Base-by-base conservation (phyloP, 2,888 invertebrate species). In the Lordiphosa fenestrarum region DNA sequence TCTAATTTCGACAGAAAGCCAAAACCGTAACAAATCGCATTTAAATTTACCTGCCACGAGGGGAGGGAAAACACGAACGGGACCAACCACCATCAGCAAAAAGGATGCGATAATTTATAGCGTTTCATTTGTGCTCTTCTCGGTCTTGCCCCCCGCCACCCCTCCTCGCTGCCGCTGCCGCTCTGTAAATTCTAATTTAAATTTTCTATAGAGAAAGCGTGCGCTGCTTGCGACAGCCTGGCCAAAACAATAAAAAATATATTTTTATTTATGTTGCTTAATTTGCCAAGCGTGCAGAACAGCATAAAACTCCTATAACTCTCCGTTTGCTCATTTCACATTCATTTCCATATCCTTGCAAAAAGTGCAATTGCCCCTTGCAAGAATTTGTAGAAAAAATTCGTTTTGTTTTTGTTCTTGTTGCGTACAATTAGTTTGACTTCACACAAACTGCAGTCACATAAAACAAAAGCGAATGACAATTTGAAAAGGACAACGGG, bases 11-110 rank as follows among this genome's bases (percentile, higher is more conserved):
- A 80, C 72, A 64, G 33, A 62, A 64, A 73, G 71, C 68, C 71
- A 69, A 85, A 85, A 85, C 85, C 86, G 86, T 85, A 82, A 71
- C 86, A 85, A 86, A 86, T 86, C 80, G 85, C 73, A 80, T 85
- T 86, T 77, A 73, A 86, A 86, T 86, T 81, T 86, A 85, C 85
- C 86, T 85, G 86, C 78, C 56, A 60, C 46, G 56, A 23, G 37
- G 12, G 57, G 42, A 23, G 40, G 40, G 30, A 33, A 44, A 44
- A n/a, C 25, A 37, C 44, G 13, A 33, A 49, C 23, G 55, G 50
- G 54, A 64, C 61, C 70, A 64, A 73, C 76, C 73, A 78, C 73
- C 71, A 73, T 73, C 73, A 78, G 71, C 71, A 73, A 68, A 75
- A 80, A 80, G 81, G 75, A 81, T 81, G 81, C 77, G 76, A 81